Percentiles rank a stretch among this genome's conserved stretches.
Evolutionary conservation across 1,140 invertebrate species (phyloP).

Genomic region (Oreohelix idahoensis): DNA sequence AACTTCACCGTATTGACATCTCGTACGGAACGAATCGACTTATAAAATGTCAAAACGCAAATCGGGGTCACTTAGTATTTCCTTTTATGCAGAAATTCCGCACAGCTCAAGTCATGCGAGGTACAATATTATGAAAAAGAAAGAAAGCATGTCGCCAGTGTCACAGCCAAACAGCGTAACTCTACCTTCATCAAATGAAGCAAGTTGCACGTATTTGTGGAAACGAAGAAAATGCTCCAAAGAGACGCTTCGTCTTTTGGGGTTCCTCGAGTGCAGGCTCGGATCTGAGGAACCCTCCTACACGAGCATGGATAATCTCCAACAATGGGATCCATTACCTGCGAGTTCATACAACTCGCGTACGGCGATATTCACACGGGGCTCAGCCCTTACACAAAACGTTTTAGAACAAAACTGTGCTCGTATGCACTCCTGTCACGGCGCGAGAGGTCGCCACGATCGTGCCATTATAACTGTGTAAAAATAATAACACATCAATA

Average conservation of each 20-base stretch:
- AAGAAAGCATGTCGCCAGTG: not conserved
- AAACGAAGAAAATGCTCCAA: not conserved
- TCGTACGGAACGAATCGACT: slow-evolving; percentile 2
- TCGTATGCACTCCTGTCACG: not conserved
- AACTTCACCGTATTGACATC: slow-evolving; percentile 7
- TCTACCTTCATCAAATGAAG: not conserved
- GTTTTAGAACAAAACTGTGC: not conserved
- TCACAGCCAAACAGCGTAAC: not conserved
- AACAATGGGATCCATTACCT: slow-evolving; percentile 30
- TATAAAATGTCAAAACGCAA: not conserved
- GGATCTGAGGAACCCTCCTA: slow-evolving; percentile 17
- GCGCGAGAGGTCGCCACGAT: not conserved
- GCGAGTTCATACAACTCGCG: slow-evolving; percentile 13
- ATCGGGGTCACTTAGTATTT: slow-evolving; percentile 8
- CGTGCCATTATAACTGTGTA: not conserved
- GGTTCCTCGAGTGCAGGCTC: slow-evolving; percentile 21
- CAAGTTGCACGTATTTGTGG: not conserved
- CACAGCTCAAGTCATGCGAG: slow-evolving; percentile 8
- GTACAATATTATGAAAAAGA: not conserved
- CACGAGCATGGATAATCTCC: slow-evolving; percentile 4
- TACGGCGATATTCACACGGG: not conserved
- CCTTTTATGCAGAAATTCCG: not conserved
- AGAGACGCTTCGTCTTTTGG: not conserved
- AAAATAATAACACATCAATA: slow-evolving; percentile 15
- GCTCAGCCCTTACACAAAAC: slow-evolving; percentile 8